Conservation (phyloP, 1,140 invertebrate species). For the Pseudoatta argentina region DNA sequence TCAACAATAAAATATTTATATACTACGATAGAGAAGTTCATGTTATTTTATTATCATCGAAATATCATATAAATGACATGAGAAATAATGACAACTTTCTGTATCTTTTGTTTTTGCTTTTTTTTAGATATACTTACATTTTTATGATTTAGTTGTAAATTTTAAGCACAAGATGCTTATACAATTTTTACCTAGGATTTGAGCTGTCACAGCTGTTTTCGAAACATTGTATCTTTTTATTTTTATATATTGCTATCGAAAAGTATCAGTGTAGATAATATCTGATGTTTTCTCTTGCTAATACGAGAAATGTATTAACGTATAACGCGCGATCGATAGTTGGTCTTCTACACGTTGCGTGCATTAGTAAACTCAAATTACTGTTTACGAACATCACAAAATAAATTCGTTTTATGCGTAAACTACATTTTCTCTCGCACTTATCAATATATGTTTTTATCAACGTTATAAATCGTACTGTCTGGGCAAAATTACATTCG, state of each 20-base stretch:
- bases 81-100: background rate
- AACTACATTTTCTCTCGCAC: conserved; percentile 18
- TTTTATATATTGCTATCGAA: background rate
- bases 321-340: conserved; percentile 17
- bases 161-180: background rate
- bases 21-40: background rate
- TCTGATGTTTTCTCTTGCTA: background rate
- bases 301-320: background rate
- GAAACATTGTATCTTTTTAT: background rate
- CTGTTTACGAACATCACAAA: conserved; percentile 2
- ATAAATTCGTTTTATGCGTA: conserved; percentile 18
- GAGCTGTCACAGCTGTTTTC: background rate
- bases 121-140: background rate
- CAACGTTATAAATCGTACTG: background rate
- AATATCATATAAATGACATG: background rate
- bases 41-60: background rate
- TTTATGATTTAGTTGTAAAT: background rate
- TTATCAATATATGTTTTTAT: conserved; percentile 9
- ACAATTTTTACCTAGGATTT: background rate
- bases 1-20: background rate
- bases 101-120: background rate
- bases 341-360: background rate
- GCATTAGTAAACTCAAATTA: conserved; percentile 13
- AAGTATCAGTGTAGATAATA: background rate
- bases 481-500: conserved; percentile 21